A percentile compares a stretch with the other conserved stretches of the same genome.
These are phyloP conservation scores for Phalera bucephala DNA, from an alignment of 2,888 invertebrate genomes.

Conservation along the genomic window DNA sequence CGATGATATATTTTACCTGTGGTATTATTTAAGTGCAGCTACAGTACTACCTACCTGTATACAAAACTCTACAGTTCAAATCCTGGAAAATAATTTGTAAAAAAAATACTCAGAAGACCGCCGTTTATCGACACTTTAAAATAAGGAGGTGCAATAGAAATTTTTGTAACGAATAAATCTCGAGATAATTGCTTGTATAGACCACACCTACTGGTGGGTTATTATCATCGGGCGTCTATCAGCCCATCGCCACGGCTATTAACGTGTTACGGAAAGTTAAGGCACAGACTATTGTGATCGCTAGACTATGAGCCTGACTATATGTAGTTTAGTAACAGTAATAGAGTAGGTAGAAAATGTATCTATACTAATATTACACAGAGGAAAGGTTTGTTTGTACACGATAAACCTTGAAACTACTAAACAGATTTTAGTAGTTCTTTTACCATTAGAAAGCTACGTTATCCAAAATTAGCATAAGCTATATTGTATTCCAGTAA, in stretches of 20 bases:
- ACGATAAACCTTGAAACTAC: too few species aligned
- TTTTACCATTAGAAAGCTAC: too few species aligned
- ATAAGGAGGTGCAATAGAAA: conserved; percentile 26
- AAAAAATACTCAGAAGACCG: conserved; percentile 9
- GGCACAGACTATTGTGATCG: conserved; percentile 23
- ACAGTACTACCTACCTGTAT: too few species aligned
- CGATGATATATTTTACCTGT: too few species aligned
- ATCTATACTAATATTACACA: too few species aligned
- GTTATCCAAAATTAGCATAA: too few species aligned
- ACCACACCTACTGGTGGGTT: conserved; percentile 50
- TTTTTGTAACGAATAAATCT: conserved; percentile 42
- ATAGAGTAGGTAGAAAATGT: too few species aligned
- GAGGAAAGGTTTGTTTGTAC: too few species aligned
- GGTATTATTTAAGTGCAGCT: too few species aligned
- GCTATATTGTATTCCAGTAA: too few species aligned
- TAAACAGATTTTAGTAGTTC: too few species aligned
- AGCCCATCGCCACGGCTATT: conserved; percentile 51
- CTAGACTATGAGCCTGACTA: too few species aligned
- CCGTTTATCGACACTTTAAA: conserved; percentile 25
- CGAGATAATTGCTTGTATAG: conserved; percentile 31
- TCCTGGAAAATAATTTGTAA: background rate
- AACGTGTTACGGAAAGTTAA: conserved; percentile 39
- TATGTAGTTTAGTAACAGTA: conserved; percentile 11
- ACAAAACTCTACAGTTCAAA: background rate
- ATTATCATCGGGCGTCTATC: conserved; percentile 43